Conservation (phyloP, 2,888 invertebrate species). For the Dicranocentrus wangi region DNA sequence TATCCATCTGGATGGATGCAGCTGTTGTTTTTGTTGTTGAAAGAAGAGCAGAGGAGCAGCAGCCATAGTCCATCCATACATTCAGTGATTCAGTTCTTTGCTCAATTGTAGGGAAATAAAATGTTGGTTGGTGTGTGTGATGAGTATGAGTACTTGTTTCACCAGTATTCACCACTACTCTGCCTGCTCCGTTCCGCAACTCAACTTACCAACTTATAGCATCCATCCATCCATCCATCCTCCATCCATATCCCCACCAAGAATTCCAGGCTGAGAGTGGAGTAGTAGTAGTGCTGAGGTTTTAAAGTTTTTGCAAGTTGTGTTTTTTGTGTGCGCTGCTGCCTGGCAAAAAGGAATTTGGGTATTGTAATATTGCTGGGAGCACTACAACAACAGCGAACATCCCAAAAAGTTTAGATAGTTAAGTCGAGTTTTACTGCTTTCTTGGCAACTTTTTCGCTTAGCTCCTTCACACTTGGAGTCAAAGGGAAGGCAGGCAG, state of each 20-base stretch:
- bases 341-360: conserved; percentile 17
- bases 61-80: neutral
- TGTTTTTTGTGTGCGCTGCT: conserved; percentile 2
- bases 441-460: conserved; percentile 40
- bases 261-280: conserved; percentile 22
- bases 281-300: neutral
- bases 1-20: conserved; percentile 12
- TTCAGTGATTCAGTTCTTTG: neutral
- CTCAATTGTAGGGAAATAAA: neutral
- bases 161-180: neutral
- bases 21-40: conserved; percentile 35
- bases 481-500: too few relatives aligned
- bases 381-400: conserved; percentile 12
- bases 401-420: conserved; percentile 27
- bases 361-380: conserved; percentile 27
- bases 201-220: neutral
- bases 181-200: neutral
- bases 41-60: too few relatives aligned
- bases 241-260: neutral
- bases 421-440: conserved; percentile 40
- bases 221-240: neutral
- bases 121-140: too few relatives aligned
- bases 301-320: conserved; percentile 39
- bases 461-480: conserved; percentile 39
- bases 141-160: conserved; percentile 17